Evolutionary conservation across 2,888 invertebrate species (phyloP), one percentile per base, ranked within the genome.

Genomic region (Dynastes grantii): DNA sequence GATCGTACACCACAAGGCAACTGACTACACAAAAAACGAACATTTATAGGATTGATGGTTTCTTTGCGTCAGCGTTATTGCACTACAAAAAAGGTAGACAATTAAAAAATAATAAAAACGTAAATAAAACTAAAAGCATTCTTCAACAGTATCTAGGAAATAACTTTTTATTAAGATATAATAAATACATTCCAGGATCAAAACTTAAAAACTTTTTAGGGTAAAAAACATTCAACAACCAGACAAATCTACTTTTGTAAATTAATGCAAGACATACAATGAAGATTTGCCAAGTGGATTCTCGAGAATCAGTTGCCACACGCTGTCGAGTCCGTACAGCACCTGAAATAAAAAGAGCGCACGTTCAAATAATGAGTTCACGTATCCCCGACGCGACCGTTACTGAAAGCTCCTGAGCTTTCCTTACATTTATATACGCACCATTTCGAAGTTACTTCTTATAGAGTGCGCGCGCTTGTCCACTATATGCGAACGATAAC

Each of bases 401-500:
- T 76, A 82, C 82, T 82, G 80, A 77, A 76, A 79, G 70, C 80
- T 77, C 78, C 76, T 67, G 77, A 78, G 76, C 82, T 61, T 78
- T 78, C 78, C 68, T 64, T 76, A 73, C 80, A 76, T 80, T 82
- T 82, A 82, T 82, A 82, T 82, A 80, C 79, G 80, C 79, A 78
- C 79, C 80, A 78, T 79, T 81, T 80, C 61, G 67, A 75, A 70
- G 67, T 78, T 65, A 49, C 58, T 75, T 77, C 78, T 80, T 80
- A 75, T 77, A 64, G 76, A 78, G 55, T 76, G 70, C 68, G 82
- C 81, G 81, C 80, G 80, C 82, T 78, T 79, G 73, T 11, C 45
- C 73, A 45, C 61, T 58, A 75, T 67, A 40, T 16, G 16, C 27
- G 68, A 13, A 58, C 45, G 55, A 65, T 76, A 65, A 65, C 76